Base-by-base conservation (phyloP, 2,888 invertebrate genomes). In the Dasypogon diadema region DNA sequence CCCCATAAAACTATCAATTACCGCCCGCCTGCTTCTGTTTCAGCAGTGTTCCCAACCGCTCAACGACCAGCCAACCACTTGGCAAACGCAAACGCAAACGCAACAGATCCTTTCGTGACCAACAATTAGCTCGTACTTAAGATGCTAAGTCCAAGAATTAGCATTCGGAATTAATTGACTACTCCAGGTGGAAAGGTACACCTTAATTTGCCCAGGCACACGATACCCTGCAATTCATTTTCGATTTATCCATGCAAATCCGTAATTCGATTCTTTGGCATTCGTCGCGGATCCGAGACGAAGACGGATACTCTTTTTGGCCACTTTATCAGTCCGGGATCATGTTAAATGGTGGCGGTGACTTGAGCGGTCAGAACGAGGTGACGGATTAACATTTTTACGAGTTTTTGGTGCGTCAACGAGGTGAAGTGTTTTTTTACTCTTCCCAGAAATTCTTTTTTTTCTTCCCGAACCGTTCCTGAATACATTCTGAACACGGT, bases 21-120 rank as follows among this genome's bases (percentile, higher is more conserved):
- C 14, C 24, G 14, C 5, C 48, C 51, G 18, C 51, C 6, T 21
- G 51, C 3, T 3, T 51, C 51, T 51, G 51, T 51, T 51, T 51
- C 16, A 21, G 3, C 21, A 55, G 21, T 55, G 21, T 3, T 46
- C 65, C 10, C 46, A 42, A 48, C 24, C 42, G 18, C 22, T 26
- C 24, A 42, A 42, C 42, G 42, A 42, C 42, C 12, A 12, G 8
- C 42, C n/a, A 21, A n/a, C 24, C 65, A 5, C 42, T 18, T 10
- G 22, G 48, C 24, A 21, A 14, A 30, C 42, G 65, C 46, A 14
- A 56, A 70, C n/a, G n/a, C n/a, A n/a, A n/a, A n/a, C n/a, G n/a
- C n/a, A n/a, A n/a, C n/a, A n/a, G n/a, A 55, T 56, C 72, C 37
- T 56, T 73, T 73, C 74, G 74, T 74, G 74, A 74, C 58, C 30